Evolutionary conservation across 1,140 invertebrate genomes (phyloP), one percentile per base, ranked within the genome.

Genomic region (Mactra quadrangularis): DNA sequence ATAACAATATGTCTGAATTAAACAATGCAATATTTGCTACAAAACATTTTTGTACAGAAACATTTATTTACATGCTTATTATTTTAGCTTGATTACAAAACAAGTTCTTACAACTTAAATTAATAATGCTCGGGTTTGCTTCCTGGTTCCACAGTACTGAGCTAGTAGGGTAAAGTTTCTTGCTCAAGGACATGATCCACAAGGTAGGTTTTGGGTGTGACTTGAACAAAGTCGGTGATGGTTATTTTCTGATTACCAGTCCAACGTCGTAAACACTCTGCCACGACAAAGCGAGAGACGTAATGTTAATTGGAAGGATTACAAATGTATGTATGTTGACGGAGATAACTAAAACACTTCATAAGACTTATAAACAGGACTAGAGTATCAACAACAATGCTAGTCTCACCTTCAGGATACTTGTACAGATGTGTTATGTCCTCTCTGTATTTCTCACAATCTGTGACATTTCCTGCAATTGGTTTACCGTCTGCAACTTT

Each of bases 401-500:
- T n/a, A n/a, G n/a, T n/a, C n/a, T n/a, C n/a, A 91, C 96, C 96
- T 0, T 94, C 95, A 31, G 94, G 91, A 0, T 95, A 94, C 7
- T 97, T 96, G 31, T 82, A 71, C 29, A 89, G 85, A 72, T 88
- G 84, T 13, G 75, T 81, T 11, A 79, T 68, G 50, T 90, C 90
- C 17, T 57, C 95, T 92, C 85, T 95, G 95, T 95, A 71, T 29
- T n/a, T 22, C 9, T 81, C 77, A 53, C 50, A 70, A 50, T 81
- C 41, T 31, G 52, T 68, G 6, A 71, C n/a, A 27, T 52, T 57
- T 3, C 25, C 47, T 22, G 64, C 31, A 29, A 81, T 19, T 19
- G 77, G 96, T 96, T 86, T 71, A 84, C 94, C 94, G 7, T 96
- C 96, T 31, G 97, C 95, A 25, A 96, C 95, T 94, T 98, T 98